phyloP scores from a whole-genome alignment of 1,140 invertebrate species.

The Drosophila paulistorum region DNA sequence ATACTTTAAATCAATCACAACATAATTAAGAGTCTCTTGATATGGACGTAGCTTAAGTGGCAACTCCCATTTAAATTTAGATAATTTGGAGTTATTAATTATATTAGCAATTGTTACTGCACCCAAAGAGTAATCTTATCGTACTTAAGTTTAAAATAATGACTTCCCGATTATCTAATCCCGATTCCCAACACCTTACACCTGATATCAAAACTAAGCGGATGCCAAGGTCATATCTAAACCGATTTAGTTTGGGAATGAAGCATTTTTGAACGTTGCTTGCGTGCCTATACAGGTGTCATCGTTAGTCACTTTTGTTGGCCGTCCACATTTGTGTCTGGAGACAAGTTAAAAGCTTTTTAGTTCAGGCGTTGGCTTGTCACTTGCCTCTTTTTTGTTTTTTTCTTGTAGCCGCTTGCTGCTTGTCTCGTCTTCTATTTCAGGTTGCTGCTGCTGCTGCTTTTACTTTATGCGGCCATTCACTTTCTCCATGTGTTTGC shows the following conservation, averaged over 20 bases:
- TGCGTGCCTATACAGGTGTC: neutral
- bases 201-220: neutral
- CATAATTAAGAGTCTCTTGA: too few species aligned
- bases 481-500: conserved; percentile 75
- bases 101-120: too few species aligned
- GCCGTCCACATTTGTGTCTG: neutral
- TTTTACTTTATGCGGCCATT: conserved; percentile 76
- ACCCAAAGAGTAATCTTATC: too few species aligned
- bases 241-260: conserved; percentile 9
- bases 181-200: neutral
- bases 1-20: too few species aligned
- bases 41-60: too few species aligned
- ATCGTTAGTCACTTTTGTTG: neutral
- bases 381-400: conserved; percentile 47
- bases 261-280: neutral
- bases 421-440: neutral
- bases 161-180: neutral
- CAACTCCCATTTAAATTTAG: too few species aligned
- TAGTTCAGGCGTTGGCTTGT: conserved; percentile 57
- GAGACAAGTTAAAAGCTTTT: neutral
- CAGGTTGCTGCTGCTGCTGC: conserved; percentile 41
- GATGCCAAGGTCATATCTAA: neutral
- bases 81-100: too few species aligned
- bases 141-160: neutral
- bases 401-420: neutral